Base-by-base conservation (phyloP, 2,113 vertebrate species). In the Melanocharis versteri region DNA sequence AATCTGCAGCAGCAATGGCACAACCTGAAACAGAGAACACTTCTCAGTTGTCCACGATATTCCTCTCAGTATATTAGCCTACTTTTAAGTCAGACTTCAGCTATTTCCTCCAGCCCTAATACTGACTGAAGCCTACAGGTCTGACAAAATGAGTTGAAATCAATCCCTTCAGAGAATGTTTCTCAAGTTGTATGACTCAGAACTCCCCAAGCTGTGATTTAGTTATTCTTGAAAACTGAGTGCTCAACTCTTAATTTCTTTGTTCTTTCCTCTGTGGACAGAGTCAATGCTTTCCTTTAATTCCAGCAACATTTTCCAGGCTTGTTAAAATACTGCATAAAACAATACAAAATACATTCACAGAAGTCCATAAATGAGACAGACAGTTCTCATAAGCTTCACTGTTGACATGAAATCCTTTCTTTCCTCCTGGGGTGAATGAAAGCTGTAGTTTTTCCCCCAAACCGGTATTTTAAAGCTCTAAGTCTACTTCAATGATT, bases 401-500 rank as follows among this genome's bases (percentile, higher is more conserved):
- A 44, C 30, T 28, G 26, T 83, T 93, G 79, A 85, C 40, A 90
- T 61, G 31, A 94, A 93, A 58, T 30, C 44, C 69, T 13, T 11
- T 10, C 87, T 37, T 51, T 75, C 53, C 82, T 95, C 42, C 57
- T 87, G 73, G 53, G 70, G 51, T 94, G 48, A 96, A 47, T 51
- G 15, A 89, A 86, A 83, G 89, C 62, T 91, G 68, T 89, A n/a
- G 13, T 96, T 96, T 97, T 35, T 0, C 60, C 80, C 5, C 0
- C 4, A 94, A 94, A 91, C 9, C 60, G 15, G 45, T 44, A 87
- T 65, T 86, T 96, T 93, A 90, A 96, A 97, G 94, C 79, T 94
- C 1, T 75, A 92, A 85, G 44, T 66, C 56, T 37, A 20, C 24
- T 31, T 79, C 60, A 85, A 44, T 16, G n/a, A 79, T 60, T 61